These are phyloP conservation scores for Potorous gilbertii DNA, from an alignment of 2,797 vertebrate species.

Conservation along the genomic window DNA sequence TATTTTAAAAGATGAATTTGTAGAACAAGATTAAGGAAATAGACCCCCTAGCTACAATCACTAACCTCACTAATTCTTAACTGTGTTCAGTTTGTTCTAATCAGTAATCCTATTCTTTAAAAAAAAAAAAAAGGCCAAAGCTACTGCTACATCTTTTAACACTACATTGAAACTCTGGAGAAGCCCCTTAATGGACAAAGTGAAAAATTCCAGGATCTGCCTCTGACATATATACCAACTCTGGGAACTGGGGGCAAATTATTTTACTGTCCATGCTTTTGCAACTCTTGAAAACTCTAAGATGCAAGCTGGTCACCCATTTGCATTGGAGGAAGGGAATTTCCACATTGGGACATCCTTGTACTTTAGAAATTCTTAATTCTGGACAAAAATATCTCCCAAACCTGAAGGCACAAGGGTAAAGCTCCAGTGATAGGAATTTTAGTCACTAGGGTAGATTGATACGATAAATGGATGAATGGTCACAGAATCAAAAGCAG, in stretches of 20 bases:
- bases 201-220: not conserved
- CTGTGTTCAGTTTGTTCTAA: not conserved
- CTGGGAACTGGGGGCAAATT: not conserved
- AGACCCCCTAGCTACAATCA: not conserved
- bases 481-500: not conserved
- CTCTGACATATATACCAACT: not conserved
- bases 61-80: constrained; percentile 2
- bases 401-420: no score
- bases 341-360: not conserved
- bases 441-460: not conserved
- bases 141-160: not conserved
- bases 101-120: not conserved
- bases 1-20: constrained; percentile 2
- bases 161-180: not conserved
- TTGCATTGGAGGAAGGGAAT: not conserved
- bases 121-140: not conserved
- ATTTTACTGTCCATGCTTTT: not conserved
- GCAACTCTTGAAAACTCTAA: not conserved
- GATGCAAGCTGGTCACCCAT: not conserved
- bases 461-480: not conserved
- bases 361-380: not conserved
- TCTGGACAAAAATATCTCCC: not conserved
- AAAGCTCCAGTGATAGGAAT: not conserved
- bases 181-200: not conserved
- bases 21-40: not conserved